Evolutionary conservation across 1,140 invertebrate genomes (phyloP), one percentile per base, ranked within the genome.

Genomic region (Pararge aegeria): DNA sequence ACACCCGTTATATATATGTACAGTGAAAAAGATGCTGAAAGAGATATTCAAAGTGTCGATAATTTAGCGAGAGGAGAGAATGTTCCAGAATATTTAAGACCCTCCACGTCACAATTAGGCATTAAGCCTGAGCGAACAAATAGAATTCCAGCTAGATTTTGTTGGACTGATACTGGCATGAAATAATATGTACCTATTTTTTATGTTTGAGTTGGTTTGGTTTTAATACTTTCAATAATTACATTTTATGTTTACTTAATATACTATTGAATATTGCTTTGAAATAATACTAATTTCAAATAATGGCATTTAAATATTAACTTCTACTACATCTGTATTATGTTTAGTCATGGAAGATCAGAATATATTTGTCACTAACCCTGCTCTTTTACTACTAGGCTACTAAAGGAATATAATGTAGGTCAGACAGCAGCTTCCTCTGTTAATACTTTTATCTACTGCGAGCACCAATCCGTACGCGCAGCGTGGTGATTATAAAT

Each of bases 91-190:
- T 52, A 19, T 37, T 62, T 42, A 10, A 64, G 49, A 51, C 56
- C 55, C 3, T 61, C 61, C 12, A 55, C 64, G 12, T 61, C 52
- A 10, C 67, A 62, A 37, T 13, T 70, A 37, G 75, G 52, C 10
- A 18, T 73, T 5, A 73, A 69, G 53, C 62, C 66, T 10, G 74
- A 80, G 20, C 64, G 62, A 20, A 68, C 70, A 0, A 75, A 73
- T 15, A 73, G 74, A 49, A 67, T 80, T 12, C 83, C 83, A 5
- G 66, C 82, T 18, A 78, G 83, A 51, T 88, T 80, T 60, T 85
- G 83, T 57, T 87, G 84, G 84, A 87, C 84, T 5, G 84, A 85
- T 51, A 59, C 69, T 10, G 64, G 46, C 27, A 64, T 46, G 46
- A 68, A 73, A 5, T 44, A 34, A 40, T 24, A 24, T 15, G 15